A percentile compares a stretch with the other conserved stretches of the same genome.
Conservation (phyloP, 2,797 vertebrate species). For the Phyllotis vaccarum region DNA sequence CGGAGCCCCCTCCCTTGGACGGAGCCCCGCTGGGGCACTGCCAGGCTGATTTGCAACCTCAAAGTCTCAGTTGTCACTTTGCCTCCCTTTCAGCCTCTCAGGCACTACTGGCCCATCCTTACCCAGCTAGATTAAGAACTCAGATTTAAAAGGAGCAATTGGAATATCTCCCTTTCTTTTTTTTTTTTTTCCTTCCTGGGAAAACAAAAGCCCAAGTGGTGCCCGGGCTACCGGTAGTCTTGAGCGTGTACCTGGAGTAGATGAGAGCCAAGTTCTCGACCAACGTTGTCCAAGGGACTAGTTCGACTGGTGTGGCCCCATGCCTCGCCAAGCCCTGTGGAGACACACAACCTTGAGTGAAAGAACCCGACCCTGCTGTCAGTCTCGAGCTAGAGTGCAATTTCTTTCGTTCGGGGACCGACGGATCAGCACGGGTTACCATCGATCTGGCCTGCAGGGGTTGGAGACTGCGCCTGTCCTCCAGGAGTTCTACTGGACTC, state of each 20-base stretch:
- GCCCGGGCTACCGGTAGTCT: background rate
- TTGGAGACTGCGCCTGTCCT: background rate
- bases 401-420: background rate
- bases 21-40: background rate
- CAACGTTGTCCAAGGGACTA: conserved; percentile 94
- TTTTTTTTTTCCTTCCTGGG: fast-evolving
- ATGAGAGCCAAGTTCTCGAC: conserved; percentile 96
- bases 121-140: background rate
- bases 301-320: conserved; percentile 96
- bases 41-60: background rate
- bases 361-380: background rate
- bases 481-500: background rate
- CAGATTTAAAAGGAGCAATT: background rate
- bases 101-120: background rate
- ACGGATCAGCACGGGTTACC: fast-evolving
- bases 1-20: background rate
- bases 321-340: conserved; percentile 96
- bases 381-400: background rate
- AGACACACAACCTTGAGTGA: conserved; percentile 67
- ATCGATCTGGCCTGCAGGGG: fast-evolving
- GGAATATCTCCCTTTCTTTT: background rate
- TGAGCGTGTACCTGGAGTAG: conserved; percentile 94
- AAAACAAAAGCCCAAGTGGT: background rate
- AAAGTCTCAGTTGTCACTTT: background rate
- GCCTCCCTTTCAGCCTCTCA: background rate